Conservation (phyloP, 2,888 invertebrate genomes). For the Sinohyriopsis cumingii region DNA sequence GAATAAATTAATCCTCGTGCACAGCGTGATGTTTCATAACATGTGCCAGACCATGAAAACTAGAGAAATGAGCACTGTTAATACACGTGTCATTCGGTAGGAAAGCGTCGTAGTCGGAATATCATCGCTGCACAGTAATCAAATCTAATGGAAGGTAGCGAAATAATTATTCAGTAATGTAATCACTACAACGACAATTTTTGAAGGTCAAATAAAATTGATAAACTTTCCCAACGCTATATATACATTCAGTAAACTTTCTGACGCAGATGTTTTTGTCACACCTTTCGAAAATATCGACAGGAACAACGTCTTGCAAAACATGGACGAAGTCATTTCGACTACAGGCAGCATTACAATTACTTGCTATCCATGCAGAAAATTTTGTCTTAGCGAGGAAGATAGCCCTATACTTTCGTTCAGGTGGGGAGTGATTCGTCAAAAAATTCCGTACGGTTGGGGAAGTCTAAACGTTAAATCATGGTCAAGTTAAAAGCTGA, state of each 20-base stretch:
- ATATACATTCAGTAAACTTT: background rate
- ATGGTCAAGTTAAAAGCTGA: conserved; percentile 14
- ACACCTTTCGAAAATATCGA: conserved; percentile 43
- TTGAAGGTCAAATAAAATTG: conserved; percentile 63
- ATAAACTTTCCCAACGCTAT: conserved; percentile 37
- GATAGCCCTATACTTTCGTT: conserved; percentile 7
- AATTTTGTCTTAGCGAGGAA: conserved; percentile 21
- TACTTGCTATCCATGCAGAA: conserved; percentile 46
- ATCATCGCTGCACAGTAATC: conserved; percentile 62
- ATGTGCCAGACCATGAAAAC: conserved; percentile 34
- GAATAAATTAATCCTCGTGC: conserved; percentile 10
- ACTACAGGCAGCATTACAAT: conserved; percentile 31
- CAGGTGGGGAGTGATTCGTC: background rate
- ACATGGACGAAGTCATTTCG: conserved; percentile 34
- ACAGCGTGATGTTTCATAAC: conserved; percentile 9
- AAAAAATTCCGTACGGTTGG: conserved; percentile 2
- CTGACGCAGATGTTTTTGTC: background rate
- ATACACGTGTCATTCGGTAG: conserved; percentile 64
- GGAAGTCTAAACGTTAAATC: conserved; percentile 10
- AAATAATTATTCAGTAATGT: conserved; percentile 64
- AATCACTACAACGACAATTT: conserved; percentile 63
- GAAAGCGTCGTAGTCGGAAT: conserved; percentile 52
- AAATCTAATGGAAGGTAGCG: conserved; percentile 45
- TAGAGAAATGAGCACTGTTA: conserved; percentile 57
- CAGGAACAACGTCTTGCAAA: conserved; percentile 27